Evolutionary conservation across 2,888 invertebrate genomes (phyloP).

Genomic region (Oithona nana): DNA sequence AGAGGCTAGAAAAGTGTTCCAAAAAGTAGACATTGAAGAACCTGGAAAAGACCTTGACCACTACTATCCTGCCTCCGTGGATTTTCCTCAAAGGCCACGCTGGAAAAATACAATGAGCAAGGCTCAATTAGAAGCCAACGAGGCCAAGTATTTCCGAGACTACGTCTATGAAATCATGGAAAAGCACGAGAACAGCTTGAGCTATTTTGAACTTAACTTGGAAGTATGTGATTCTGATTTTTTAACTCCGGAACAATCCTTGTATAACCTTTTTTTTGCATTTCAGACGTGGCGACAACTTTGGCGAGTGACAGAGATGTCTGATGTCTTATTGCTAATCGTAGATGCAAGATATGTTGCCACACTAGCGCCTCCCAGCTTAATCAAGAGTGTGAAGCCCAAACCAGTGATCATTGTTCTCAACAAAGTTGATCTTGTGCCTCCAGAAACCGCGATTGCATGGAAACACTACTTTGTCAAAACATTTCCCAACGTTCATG

Average conservation of each 20-base stretch:
- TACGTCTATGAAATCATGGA: constrained; percentile 49
- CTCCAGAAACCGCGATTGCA: constrained; percentile 55
- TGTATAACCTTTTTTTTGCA: too few species aligned
- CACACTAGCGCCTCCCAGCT: constrained; percentile 60
- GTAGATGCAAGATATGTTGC: constrained; percentile 56
- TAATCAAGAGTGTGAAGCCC: constrained; percentile 40
- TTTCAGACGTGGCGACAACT: constrained; percentile 92
- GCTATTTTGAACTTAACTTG: constrained; percentile 77
- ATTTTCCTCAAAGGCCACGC: constrained; percentile 63
- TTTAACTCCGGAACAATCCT: too few species aligned
- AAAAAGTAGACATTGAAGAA: constrained; percentile 24
- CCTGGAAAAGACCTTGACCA: constrained; percentile 47
- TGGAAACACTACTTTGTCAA: constrained; percentile 62
- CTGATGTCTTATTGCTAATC: constrained; percentile 67
- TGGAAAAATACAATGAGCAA: constrained; percentile 61
- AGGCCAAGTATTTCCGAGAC: constrained; percentile 68
- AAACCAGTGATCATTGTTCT: constrained; percentile 70
- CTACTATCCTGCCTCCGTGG: constrained; percentile 46
- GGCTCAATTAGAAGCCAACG: constrained; percentile 50
- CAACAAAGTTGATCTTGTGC: constrained; percentile 79
- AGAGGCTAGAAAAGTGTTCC: constrained; percentile 32
- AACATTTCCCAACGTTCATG: constrained; percentile 48
- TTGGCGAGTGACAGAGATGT: constrained; percentile 87
- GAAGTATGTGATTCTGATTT: too few species aligned
- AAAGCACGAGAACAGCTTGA: constrained; percentile 43